These are phyloP conservation scores for Alloplasta piceator DNA, from an alignment of 2,888 invertebrate species.

Conservation along the genomic window DNA sequence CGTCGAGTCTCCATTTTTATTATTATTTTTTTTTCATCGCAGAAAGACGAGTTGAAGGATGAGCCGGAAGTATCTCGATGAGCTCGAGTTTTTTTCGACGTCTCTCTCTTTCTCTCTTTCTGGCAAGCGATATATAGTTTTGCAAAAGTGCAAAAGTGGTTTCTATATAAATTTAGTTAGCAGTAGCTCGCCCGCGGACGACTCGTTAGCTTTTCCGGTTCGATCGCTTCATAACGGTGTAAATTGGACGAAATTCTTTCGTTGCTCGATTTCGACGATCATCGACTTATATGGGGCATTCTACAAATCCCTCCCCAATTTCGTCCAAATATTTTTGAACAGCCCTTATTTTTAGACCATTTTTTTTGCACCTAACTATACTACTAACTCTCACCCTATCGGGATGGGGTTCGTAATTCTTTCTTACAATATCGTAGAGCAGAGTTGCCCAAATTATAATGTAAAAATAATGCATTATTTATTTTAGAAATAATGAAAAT, in stretches of 20 bases:
- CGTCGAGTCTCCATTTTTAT: constrained; percentile 10
- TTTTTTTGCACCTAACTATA: neutral
- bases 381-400: too few relatives aligned
- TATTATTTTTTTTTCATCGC: neutral
- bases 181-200: neutral
- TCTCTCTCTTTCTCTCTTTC: neutral
- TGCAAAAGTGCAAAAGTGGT: constrained; percentile 10
- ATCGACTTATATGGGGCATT: neutral
- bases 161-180: constrained; percentile 24
- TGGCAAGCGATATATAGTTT: constrained; percentile 3
- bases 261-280: neutral
- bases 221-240: constrained; percentile 18
- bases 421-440: constrained; percentile 1
- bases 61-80: constrained; percentile 3
- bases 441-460: too few relatives aligned
- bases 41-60: neutral
- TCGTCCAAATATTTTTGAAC: too few relatives aligned
- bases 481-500: too few relatives aligned
- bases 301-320: too few relatives aligned
- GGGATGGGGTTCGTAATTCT: neutral
- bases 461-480: too few relatives aligned
- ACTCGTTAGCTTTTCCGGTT: constrained; percentile 42
- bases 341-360: too few relatives aligned
- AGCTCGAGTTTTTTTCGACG: constrained; percentile 7
- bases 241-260: constrained; percentile 29